A percentile compares a stretch with the other conserved stretches of the same genome.
These are phyloP conservation scores for Edolisoma coerulescens DNA, from an alignment of 2,113 vertebrate species.

Conservation along the genomic window DNA sequence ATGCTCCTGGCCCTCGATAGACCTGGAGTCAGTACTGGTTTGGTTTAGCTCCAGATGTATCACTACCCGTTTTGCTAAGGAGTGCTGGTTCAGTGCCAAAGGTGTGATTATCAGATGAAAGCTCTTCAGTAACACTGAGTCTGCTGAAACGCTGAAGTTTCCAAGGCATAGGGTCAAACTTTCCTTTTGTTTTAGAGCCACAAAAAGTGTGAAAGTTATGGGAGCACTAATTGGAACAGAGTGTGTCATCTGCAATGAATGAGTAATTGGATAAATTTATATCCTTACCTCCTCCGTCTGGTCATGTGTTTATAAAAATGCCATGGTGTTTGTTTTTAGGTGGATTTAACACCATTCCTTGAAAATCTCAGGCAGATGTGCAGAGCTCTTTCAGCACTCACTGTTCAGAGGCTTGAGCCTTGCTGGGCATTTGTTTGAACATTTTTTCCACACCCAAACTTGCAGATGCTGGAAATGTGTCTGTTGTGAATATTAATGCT, in stretches of 20 bases:
- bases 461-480: not conserved
- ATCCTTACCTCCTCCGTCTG: not conserved
- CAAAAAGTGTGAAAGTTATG: not conserved
- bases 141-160: not conserved
- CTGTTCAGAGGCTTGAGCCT: not conserved
- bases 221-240: not conserved
- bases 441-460: not conserved
- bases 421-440: not conserved
- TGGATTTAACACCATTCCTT: not conserved
- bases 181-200: not conserved
- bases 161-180: not conserved
- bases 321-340: not conserved
- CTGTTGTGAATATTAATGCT: not conserved
- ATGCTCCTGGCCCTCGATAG: too few species aligned
- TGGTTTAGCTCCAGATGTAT: not conserved
- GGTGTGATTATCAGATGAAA: not conserved
- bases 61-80: not conserved
- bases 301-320: not conserved
- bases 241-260: not conserved
- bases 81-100: not conserved
- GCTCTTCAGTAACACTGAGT: not conserved
- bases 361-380: not conserved
- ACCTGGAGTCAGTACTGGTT: not conserved
- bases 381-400: fast-evolving
- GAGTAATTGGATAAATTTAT: not conserved